Evolutionary conservation across 2,113 vertebrate genomes (phyloP).

Genomic region (Corythaixoides concolor): DNA sequence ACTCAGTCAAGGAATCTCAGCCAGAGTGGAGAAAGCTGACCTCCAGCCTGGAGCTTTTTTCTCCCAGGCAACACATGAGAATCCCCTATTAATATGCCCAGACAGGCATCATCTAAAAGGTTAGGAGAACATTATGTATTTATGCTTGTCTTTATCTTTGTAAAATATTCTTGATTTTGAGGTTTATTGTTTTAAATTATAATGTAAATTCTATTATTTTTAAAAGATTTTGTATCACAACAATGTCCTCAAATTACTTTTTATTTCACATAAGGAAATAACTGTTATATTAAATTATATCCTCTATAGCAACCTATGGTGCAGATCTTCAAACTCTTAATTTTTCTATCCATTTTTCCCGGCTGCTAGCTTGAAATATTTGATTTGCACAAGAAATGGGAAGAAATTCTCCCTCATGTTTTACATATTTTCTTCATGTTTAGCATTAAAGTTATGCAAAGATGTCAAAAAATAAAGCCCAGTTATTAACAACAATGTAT

Average conservation of each 20-base stretch:
- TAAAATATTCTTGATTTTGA: background rate
- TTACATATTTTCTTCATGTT: background rate
- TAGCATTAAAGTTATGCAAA: background rate
- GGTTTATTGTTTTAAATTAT: background rate
- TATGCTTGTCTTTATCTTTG: background rate
- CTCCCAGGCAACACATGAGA: background rate
- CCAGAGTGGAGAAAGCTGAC: background rate
- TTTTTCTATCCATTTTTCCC: background rate
- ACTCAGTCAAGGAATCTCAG: background rate
- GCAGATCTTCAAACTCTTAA: background rate
- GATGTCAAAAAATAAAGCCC: background rate
- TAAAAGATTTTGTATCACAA: background rate
- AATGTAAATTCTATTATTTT: background rate
- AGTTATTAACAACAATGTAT: background rate
- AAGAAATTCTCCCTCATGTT: background rate
- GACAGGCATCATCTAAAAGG: background rate
- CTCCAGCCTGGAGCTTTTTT: background rate
- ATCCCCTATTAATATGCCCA: background rate
- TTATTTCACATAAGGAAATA: background rate
- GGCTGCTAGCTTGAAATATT: background rate
- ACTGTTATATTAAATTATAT: background rate
- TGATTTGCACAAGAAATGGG: background rate
- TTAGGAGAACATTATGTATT: background rate
- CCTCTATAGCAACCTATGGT: background rate
- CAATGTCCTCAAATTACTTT: background rate